Evolutionary conservation across 1,140 invertebrate genomes (phyloP).

Genomic region (Pseudomyrmex gracilis): DNA sequence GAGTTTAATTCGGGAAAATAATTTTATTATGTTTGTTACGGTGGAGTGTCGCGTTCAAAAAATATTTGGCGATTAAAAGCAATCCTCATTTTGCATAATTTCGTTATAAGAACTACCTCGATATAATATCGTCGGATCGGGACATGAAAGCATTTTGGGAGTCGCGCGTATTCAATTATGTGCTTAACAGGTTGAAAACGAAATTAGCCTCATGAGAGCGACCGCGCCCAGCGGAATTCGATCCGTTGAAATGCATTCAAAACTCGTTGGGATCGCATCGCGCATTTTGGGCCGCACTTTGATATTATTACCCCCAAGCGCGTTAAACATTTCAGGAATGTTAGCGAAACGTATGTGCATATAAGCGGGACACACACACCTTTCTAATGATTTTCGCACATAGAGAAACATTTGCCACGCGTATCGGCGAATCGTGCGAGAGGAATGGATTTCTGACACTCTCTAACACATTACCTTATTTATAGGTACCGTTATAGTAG

Average conservation of each 20-base stretch:
- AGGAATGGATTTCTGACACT: conserved; percentile 9
- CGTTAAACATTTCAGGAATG: conserved; percentile 60
- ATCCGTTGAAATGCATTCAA: conserved; percentile 46
- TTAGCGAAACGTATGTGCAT: conserved; percentile 17
- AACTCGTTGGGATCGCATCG: conserved; percentile 44
- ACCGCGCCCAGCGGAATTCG: conserved; percentile 54
- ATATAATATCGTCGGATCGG: conserved; percentile 24
- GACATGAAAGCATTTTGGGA: conserved; percentile 58
- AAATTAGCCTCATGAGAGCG: conserved; percentile 70
- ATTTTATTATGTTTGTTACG: conserved; percentile 13
- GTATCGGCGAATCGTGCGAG: conserved; percentile 19
- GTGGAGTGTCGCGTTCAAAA: background rate
- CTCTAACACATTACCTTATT: conserved; percentile 16
- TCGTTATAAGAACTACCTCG: conserved; percentile 42
- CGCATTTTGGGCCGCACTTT: conserved; percentile 21
- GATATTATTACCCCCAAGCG: conserved; percentile 54
- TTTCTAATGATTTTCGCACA: conserved; percentile 49
- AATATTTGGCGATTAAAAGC: conserved; percentile 44
- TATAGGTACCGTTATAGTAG: background rate
- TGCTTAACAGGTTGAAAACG: conserved; percentile 72
- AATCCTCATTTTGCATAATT: conserved; percentile 22
- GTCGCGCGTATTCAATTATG: conserved; percentile 69
- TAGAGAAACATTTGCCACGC: conserved; percentile 10
- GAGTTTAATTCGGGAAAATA: conserved; percentile 15
- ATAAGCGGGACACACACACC: conserved; percentile 23